Evolutionary conservation across 2,113 vertebrate genomes (phyloP).

Genomic region (Oophaga pumilio): DNA sequence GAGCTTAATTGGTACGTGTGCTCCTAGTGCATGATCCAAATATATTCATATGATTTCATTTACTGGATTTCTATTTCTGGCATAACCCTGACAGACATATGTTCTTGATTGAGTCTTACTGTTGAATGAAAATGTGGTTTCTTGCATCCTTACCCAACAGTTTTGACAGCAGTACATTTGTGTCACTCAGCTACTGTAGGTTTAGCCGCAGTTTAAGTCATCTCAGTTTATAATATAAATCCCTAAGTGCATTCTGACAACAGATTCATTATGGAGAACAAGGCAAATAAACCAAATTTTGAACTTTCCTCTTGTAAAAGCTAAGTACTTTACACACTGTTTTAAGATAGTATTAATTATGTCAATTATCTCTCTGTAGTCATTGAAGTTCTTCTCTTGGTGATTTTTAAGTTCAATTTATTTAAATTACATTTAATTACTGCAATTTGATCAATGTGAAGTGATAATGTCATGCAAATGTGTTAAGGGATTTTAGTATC

Average conservation of each 20-base stretch:
- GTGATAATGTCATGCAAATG: slow-evolving; percentile 47
- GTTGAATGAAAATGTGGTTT: not conserved
- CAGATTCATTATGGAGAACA: slow-evolving; percentile 2
- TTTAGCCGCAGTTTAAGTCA: not conserved
- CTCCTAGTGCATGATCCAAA: too few species aligned
- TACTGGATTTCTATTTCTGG: too few species aligned
- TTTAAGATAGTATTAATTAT: slow-evolving; percentile 41
- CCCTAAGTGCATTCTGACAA: not conserved
- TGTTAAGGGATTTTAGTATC: slow-evolving; percentile 30
- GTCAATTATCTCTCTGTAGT: slow-evolving; percentile 57
- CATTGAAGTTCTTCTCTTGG: slow-evolving; percentile 29
- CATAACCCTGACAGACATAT: too few species aligned
- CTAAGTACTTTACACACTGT: slow-evolving; percentile 36
- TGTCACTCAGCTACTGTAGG: not conserved
- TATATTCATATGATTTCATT: too few species aligned
- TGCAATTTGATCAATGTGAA: slow-evolving; percentile 49
- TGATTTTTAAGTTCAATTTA: slow-evolving; percentile 38
- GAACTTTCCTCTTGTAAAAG: slow-evolving; percentile 27
- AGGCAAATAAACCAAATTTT: slow-evolving; percentile 13
- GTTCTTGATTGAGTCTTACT: not conserved
- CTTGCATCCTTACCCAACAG: not conserved
- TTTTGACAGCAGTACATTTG: not conserved
- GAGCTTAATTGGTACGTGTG: too few species aligned
- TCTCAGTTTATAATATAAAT: not conserved
- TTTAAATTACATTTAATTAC: slow-evolving; percentile 53